Evolutionary conservation across 2,797 vertebrate genomes (phyloP).

Genomic region (Staurois parvus): DNA sequence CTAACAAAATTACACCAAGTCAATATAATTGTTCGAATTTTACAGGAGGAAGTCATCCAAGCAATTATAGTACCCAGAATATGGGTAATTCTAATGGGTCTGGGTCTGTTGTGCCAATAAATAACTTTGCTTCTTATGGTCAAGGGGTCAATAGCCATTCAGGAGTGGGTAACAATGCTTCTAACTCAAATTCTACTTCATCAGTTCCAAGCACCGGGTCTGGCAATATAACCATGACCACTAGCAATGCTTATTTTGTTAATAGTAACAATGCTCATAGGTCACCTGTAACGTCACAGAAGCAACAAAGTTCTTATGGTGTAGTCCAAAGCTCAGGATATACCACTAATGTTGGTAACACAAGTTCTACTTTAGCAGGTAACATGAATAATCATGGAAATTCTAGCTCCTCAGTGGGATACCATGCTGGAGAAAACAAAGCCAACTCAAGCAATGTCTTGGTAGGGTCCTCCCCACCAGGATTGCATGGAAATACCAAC

Average conservation of each 20-base stretch:
- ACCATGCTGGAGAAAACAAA: background rate
- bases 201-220: background rate
- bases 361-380: slow-evolving; percentile 9
- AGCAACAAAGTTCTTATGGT: too few relatives aligned
- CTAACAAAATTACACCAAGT: too few relatives aligned
- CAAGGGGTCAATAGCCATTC: background rate
- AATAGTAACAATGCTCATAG: background rate
- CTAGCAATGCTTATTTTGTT: background rate
- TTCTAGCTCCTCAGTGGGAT: slow-evolving; percentile 16
- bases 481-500: slow-evolving; percentile 5
- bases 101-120: background rate
- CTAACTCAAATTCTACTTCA: background rate
- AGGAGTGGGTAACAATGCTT: background rate
- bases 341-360: background rate
- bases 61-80: background rate
- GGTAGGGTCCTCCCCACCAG: background rate
- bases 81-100: background rate
- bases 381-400: slow-evolving; percentile 22
- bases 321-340: background rate
- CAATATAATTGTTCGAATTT: background rate
- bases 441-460: background rate
- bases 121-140: background rate
- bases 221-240: too few relatives aligned
- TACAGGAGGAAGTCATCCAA: background rate
- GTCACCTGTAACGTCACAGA: too few relatives aligned